These are phyloP conservation scores for Siphamia tubifer DNA, from an alignment of 2,113 vertebrate species.

Conservation along the genomic window DNA sequence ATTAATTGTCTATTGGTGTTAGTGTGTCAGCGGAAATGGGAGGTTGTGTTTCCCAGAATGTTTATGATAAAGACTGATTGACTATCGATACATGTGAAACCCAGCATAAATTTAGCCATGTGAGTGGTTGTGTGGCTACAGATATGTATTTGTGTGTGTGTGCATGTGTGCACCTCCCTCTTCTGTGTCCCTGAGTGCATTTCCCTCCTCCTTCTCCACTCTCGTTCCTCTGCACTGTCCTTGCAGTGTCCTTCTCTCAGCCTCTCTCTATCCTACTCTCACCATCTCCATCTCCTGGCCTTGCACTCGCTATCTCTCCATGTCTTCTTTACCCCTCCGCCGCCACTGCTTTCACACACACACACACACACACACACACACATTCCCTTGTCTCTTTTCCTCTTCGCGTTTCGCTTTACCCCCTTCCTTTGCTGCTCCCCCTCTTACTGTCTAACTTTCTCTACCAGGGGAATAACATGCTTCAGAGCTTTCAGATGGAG, in stretches of 20 bases:
- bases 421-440: neutral
- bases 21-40: slow-evolving; percentile 61
- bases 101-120: slow-evolving; percentile 24
- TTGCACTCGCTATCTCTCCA: slow-evolving; percentile 43
- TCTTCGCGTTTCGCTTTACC: neutral
- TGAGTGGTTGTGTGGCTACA: slow-evolving; percentile 1
- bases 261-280: slow-evolving; percentile 51
- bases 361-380: neutral
- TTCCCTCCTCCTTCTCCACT: slow-evolving; percentile 60
- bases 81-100: slow-evolving; percentile 43
- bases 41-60: slow-evolving; percentile 32
- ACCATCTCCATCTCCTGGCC: slow-evolving; percentile 63
- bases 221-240: slow-evolving; percentile 75
- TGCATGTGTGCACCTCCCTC: slow-evolving; percentile 20
- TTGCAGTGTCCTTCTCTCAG: slow-evolving; percentile 74
- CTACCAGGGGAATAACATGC: slow-evolving; percentile 62
- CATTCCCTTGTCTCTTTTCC: neutral
- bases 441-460: slow-evolving; percentile 59
- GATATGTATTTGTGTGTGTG: neutral
- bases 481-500: slow-evolving; percentile 64
- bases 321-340: slow-evolving; percentile 23
- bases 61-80: slow-evolving; percentile 52
- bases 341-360: neutral
- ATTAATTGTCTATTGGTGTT: slow-evolving; percentile 49
- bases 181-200: slow-evolving; percentile 58